phyloP scores from a whole-genome alignment of 2,797 vertebrate species.

The Scleropages formosus region DNA sequence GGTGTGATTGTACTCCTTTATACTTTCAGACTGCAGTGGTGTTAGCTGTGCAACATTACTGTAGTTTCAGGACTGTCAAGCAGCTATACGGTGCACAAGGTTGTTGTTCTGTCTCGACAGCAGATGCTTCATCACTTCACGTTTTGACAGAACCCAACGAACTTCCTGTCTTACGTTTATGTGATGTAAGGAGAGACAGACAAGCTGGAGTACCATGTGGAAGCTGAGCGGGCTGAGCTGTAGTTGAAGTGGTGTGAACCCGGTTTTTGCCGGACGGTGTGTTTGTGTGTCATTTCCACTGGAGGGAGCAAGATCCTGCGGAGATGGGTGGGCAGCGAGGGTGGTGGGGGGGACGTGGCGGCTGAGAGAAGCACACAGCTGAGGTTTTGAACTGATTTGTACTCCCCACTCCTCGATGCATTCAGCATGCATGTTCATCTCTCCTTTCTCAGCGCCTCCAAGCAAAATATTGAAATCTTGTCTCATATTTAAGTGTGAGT shows the following conservation, averaged over 20 bases:
- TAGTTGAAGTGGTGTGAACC: neutral
- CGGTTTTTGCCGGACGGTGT: neutral
- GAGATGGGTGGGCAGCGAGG: neutral
- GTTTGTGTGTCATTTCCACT: conserved; percentile 27
- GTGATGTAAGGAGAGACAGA: neutral
- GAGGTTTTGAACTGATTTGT: neutral
- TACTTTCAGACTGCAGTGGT: no score
- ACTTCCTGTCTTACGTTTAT: neutral
- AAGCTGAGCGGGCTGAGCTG: neutral
- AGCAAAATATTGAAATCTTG: neutral
- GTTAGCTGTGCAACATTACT: no score
- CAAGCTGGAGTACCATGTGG: neutral
- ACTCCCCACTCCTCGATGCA: neutral
- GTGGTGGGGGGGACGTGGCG: neutral
- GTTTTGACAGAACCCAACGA: neutral
- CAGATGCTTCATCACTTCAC: neutral
- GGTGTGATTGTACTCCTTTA: neutral
- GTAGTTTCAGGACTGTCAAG: no score
- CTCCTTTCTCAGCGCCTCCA: neutral
- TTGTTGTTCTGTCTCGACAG: neutral
- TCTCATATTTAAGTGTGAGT: no score
- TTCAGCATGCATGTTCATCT: neutral
- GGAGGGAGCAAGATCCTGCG: conserved; percentile 36
- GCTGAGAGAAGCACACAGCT: neutral
- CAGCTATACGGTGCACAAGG: no score